Conservation (phyloP, 2,797 vertebrate species). For the Lagocephalus sceleratus region DNA sequence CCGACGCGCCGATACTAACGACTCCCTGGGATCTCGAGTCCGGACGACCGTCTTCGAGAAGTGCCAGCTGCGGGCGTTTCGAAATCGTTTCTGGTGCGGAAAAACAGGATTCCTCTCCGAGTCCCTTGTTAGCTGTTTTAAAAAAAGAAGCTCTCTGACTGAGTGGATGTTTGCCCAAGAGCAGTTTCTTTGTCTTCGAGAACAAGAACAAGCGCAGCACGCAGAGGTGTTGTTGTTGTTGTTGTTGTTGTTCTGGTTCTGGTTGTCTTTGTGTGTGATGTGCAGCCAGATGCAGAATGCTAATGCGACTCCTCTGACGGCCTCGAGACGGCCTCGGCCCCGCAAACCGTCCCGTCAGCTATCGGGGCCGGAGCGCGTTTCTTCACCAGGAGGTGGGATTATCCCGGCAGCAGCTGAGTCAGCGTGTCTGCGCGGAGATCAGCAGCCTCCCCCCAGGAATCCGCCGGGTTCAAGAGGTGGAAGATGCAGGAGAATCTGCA, state of each 20-base stretch:
- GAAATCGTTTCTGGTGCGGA: not conserved
- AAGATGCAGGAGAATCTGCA: constrained; percentile 14
- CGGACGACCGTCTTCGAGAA: not conserved
- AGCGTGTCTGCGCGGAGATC: constrained; percentile 32
- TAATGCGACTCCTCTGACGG: constrained; percentile 53
- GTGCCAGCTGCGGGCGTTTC: not conserved
- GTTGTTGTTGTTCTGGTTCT: too few relatives aligned
- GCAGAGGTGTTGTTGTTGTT: constrained; percentile 20
- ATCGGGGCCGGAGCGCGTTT: constrained; percentile 36
- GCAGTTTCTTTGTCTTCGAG: constrained; percentile 25
- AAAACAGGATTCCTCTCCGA: constrained; percentile 7
- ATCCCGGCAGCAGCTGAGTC: constrained; percentile 50
- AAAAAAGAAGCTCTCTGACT: constrained; percentile 15
- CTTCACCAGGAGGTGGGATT: constrained; percentile 33
- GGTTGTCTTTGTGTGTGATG: too few relatives aligned
- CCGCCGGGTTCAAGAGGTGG: constrained; percentile 22
- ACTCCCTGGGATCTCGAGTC: too few relatives aligned
- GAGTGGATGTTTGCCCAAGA: constrained; percentile 22
- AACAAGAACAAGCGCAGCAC: not conserved
- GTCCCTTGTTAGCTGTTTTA: not conserved
- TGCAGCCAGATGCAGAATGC: constrained; percentile 51
- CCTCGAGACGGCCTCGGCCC: not conserved
- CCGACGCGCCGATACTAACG: too few relatives aligned
- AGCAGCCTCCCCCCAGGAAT: constrained; percentile 18
- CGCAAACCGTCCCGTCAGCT: constrained; percentile 7